A percentile compares a stretch with the other conserved stretches of the same genome.
Conservation (phyloP, 2,888 invertebrate species). For the Monochamus alternatus region DNA sequence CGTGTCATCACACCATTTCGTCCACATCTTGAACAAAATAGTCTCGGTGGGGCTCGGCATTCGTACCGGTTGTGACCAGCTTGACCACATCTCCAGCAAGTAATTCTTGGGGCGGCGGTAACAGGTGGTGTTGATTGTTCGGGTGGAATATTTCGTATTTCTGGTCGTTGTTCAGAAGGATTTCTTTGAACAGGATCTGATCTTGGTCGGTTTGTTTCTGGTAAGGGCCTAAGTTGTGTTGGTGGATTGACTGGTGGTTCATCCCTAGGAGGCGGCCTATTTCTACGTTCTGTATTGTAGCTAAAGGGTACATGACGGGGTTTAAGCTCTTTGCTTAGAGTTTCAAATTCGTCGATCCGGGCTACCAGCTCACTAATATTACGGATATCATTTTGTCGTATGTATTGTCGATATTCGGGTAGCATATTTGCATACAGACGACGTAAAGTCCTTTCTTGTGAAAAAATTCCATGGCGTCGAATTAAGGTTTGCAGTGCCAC, state of each 20-base stretch:
- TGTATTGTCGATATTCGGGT: neutral
- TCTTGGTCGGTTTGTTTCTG: neutral
- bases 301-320: no score
- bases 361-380: neutral
- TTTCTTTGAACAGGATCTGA: neutral
- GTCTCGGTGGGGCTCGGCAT: neutral
- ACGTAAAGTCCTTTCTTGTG: neutral
- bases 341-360: neutral
- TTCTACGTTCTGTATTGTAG: no score
- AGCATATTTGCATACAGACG: neutral
- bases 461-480: neutral
- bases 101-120: neutral
- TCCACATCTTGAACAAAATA: neutral
- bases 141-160: neutral
- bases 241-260: no score
- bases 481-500: neutral
- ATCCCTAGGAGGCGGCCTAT: no score
- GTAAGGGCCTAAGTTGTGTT: no score
- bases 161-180: neutral
- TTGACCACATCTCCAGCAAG: conserved; percentile 5
- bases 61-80: neutral
- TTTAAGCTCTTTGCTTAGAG: neutral
- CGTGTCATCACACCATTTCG: neutral
- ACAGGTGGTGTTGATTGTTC: neutral
- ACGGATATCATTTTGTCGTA: neutral